Base-by-base conservation (phyloP, 2,888 invertebrate species). In the Microctonus aethiopoides region DNA sequence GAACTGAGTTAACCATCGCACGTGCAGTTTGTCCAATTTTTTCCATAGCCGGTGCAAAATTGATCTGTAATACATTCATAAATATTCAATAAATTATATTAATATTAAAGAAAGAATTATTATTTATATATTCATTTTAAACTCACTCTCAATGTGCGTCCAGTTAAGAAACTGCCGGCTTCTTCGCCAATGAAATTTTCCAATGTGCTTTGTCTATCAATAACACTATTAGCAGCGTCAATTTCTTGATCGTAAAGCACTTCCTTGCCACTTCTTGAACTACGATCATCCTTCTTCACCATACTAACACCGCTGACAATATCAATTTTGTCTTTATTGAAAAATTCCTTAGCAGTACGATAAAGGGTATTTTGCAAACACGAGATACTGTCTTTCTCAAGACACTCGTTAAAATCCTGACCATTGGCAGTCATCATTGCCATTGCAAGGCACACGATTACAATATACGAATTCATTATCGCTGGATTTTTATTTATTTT, bases 311-410 rank as follows among this genome's bases (percentile, higher is more conserved):
- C 91, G 72, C 88, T 89, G 72, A 89, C 84, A 56, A 91, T 76
- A 77, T 90, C 89, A 71, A 91, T 86, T 80, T 85, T 89, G 68
- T 90, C 90, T 82, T 88, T 89, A 64, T 88, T 89, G 80, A 91
- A 90, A 82, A 91, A 87, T 34, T 89, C 88, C 80, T 88, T 89
- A 54, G 90, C 89, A 78, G 87, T 88, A 72, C 90, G 88, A 87
- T 88, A 91, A 70, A 91, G 83, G 71, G 88, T 88, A 79, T 89
- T 87, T 86, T 91, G 91, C 72, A 91, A 86, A 86, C 91, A 91
- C 76, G 90, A 89, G 75, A 91, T 91, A 70, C 91, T 91, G 86
- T 91, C 91, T 81, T 89, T 88, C 76, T 88, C 87, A 74, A 91
- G 86, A 80, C 91, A 91, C 77, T 89, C 88, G 78, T 89, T 87